These are phyloP conservation scores for Microchrysa polita DNA, from an alignment of 2,888 invertebrate species.

Conservation along the genomic window DNA sequence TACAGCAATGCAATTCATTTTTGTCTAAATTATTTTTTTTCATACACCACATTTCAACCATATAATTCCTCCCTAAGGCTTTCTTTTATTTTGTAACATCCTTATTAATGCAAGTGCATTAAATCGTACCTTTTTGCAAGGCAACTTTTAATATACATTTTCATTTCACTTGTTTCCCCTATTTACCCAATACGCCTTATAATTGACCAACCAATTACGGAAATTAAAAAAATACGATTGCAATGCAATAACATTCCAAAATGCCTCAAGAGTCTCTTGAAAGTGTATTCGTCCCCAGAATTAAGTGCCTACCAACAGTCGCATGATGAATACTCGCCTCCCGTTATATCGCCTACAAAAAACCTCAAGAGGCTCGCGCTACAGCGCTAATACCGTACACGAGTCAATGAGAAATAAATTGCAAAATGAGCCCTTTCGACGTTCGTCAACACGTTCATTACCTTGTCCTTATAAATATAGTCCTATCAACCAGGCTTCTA, in stretches of 20 bases:
- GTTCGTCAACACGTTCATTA: not conserved
- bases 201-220: slow-evolving; percentile 38
- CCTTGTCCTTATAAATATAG: no score
- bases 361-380: slow-evolving; percentile 10
- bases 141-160: no score
- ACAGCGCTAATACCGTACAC: slow-evolving; percentile 12
- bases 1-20: no score
- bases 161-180: no score
- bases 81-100: no score
- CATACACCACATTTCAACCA: no score
- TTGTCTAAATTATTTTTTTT: no score
- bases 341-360: not conserved
- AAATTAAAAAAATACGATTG: slow-evolving; percentile 1
- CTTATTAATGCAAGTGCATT: no score
- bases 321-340: not conserved
- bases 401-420: slow-evolving; percentile 9
- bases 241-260: slow-evolving; percentile 21
- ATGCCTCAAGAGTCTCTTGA: slow-evolving; percentile 15
- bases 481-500: not conserved
- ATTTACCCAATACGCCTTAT: not conserved
- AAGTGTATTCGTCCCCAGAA: slow-evolving; percentile 24
- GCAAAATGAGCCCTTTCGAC: not conserved
- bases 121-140: no score
- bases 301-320: not conserved
- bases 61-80: no score